A percentile compares a stretch with the other conserved stretches of the same genome.
These are phyloP conservation scores for Heliopora coerulea DNA, from an alignment of 92 coral and sea anemone genomes.

Conservation along the genomic window DNA sequence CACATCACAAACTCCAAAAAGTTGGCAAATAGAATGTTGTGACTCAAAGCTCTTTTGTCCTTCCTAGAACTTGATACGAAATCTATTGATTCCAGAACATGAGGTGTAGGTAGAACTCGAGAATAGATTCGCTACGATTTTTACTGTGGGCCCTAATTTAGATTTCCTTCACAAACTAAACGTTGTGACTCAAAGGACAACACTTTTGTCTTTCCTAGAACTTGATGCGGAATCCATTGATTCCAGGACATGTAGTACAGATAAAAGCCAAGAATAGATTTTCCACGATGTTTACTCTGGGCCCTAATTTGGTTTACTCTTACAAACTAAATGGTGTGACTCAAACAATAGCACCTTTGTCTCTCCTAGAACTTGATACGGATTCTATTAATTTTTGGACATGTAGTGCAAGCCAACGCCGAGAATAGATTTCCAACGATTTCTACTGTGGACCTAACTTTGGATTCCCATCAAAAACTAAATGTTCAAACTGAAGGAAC, in stretches of 20 bases:
- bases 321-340: too few relatives aligned
- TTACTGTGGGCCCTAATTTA: not conserved
- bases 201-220: slow-evolving; percentile 14
- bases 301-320: slow-evolving; percentile 11
- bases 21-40: too few relatives aligned
- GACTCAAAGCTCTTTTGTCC: not conserved
- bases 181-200: too few relatives aligned
- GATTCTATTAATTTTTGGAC: slow-evolving; percentile 26
- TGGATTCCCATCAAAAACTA: slow-evolving; percentile 15
- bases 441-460: not conserved
- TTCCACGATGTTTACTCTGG: not conserved
- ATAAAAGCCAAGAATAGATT: not conserved
- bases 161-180: slow-evolving; percentile 7
- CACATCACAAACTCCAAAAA: too few relatives aligned
- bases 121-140: not conserved
- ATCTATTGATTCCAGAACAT: slow-evolving; percentile 34
- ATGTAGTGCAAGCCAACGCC: slow-evolving; percentile 9
- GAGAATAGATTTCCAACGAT: not conserved
- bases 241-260: slow-evolving; percentile 31
- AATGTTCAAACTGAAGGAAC: too few relatives aligned
- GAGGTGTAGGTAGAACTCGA: not conserved
- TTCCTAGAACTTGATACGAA: slow-evolving; percentile 21
- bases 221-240: slow-evolving; percentile 35
- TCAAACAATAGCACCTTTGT: slow-evolving; percentile 8
- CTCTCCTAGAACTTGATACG: slow-evolving; percentile 19